Conservation (phyloP, 2,888 invertebrate species). For the Meiosimyza decipiens region DNA sequence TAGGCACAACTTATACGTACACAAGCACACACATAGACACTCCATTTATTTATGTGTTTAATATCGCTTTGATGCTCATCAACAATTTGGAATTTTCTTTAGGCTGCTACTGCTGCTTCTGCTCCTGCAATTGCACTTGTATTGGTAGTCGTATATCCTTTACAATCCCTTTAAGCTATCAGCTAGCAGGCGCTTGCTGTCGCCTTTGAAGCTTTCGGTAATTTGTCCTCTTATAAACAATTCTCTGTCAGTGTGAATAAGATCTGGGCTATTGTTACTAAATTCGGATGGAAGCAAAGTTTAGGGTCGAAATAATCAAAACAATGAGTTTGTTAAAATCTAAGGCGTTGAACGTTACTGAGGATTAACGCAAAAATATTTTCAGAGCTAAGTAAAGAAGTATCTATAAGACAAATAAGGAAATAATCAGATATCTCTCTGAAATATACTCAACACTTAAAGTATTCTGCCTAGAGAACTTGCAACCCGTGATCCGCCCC, state of each 20-base stretch:
- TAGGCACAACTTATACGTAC: not conserved
- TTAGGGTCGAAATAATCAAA: too few relatives aligned
- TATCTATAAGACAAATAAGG: too few relatives aligned
- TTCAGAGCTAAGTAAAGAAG: too few relatives aligned
- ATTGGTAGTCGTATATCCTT: constrained; percentile 19
- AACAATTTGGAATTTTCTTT: constrained; percentile 16
- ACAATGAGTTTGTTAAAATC: too few relatives aligned
- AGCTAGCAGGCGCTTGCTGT: not conserved
- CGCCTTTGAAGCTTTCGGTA: constrained; percentile 13
- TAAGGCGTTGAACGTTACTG: too few relatives aligned
- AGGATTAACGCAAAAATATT: too few relatives aligned
- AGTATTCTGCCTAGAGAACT: too few relatives aligned
- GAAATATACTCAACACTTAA: too few relatives aligned
- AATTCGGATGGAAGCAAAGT: too few relatives aligned
- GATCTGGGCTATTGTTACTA: not conserved
- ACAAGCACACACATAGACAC: not conserved
- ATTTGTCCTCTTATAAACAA: constrained; percentile 24
- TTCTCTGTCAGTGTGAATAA: constrained; percentile 2
- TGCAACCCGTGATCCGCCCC: not conserved
- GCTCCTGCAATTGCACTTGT: not conserved
- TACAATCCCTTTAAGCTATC: constrained; percentile 19
- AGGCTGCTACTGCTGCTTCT: not conserved
- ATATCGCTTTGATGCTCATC: constrained; percentile 13
- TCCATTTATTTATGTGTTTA: constrained; percentile 21
- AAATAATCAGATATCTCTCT: too few relatives aligned